Evolutionary conservation across 35 echinoderm and acorn worm species (phyloP), one percentile per base, ranked within the genome.

Genomic region (Chiridota heheva): DNA sequence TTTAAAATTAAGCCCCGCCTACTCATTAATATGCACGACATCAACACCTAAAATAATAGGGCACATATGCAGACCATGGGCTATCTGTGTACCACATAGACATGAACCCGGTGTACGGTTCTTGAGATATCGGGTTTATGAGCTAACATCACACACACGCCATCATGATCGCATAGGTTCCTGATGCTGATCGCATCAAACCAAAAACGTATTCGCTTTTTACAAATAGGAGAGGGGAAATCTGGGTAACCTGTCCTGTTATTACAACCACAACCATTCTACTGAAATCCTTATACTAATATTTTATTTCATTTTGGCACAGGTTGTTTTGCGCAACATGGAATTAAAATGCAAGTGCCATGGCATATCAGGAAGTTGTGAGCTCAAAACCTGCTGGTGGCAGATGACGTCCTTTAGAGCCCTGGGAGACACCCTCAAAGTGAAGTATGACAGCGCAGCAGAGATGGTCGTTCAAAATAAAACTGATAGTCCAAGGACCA

Each of bases 331-430:
- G 26, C 58, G 85, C 38, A 91, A 72, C 10, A 87, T 97, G 78
- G 94, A 91, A 51, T 67, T 91, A 41, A 85, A 86, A 24, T 97
- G 94, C 51, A 97, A 97, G 56, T 97, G 94, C 40, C 94, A 97
- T 73, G 94, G 94, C n/a, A 82, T 97, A 39, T 97, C 94, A 1
- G 94, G 94, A 3, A 97, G 83, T 60, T 97, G 94, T 41, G 94
- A 97, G 67, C 71, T 97, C 32, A 83, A 97, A 57, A 91, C 93
- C 1, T 97, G 94, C 40, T 97, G 94, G 94, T 91, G 88, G 83
- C 89, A 91, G 41, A 91, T 88, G 84, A 69, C 84, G 24, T 77
- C 73, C 10, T 97, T 97, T 61, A 40, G 94, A 13, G 84, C 51
- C 62, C 84, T 97, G 42, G 94, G 94, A 1, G 48, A 84, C 35